Evolutionary conservation across 2,888 invertebrate species (phyloP).

Genomic region (Furcula furcula): DNA sequence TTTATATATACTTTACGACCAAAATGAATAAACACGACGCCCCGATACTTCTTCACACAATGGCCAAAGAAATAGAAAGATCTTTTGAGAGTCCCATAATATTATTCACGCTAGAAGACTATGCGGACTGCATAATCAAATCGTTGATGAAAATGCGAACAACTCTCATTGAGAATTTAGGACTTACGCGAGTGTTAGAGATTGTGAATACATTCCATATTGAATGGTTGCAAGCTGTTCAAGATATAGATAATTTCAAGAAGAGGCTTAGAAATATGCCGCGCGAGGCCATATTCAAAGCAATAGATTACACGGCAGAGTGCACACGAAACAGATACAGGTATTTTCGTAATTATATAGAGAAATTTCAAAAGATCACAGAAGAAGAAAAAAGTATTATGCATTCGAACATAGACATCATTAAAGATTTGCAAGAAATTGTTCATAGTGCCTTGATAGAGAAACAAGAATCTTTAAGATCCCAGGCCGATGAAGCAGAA

Average conservation of each 20-base stretch:
- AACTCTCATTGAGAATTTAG: slow-evolving; percentile 18
- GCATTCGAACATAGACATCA: slow-evolving; percentile 24
- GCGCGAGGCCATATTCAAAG: slow-evolving; percentile 26
- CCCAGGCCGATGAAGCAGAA: slow-evolving; percentile 35
- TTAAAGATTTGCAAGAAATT: slow-evolving; percentile 34
- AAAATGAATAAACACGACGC: slow-evolving; percentile 32
- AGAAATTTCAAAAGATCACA: slow-evolving; percentile 12
- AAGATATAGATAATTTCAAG: slow-evolving; percentile 35
- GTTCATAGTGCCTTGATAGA: slow-evolving; percentile 29
- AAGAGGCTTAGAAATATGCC: slow-evolving; percentile 33
- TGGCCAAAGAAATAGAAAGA: slow-evolving; percentile 37
- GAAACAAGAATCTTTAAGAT: slow-evolving; percentile 28
- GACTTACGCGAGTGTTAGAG: slow-evolving; percentile 16
- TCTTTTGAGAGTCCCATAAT: slow-evolving; percentile 44
- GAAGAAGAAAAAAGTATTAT: slow-evolving; percentile 24
- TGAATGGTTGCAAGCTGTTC: slow-evolving; percentile 40
- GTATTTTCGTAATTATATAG: slow-evolving; percentile 22
- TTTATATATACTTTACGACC: slow-evolving; percentile 5
- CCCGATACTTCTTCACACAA: slow-evolving; percentile 26
- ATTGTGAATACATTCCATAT: slow-evolving; percentile 34
- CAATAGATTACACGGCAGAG: slow-evolving; percentile 35
- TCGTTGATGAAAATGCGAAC: slow-evolving; percentile 23
- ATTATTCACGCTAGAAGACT: slow-evolving; percentile 41
- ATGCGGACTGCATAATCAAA: slow-evolving; percentile 27
- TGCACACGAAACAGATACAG: slow-evolving; percentile 24